Conservation (phyloP, 2,113 vertebrate species). For the Esox niger region DNA sequence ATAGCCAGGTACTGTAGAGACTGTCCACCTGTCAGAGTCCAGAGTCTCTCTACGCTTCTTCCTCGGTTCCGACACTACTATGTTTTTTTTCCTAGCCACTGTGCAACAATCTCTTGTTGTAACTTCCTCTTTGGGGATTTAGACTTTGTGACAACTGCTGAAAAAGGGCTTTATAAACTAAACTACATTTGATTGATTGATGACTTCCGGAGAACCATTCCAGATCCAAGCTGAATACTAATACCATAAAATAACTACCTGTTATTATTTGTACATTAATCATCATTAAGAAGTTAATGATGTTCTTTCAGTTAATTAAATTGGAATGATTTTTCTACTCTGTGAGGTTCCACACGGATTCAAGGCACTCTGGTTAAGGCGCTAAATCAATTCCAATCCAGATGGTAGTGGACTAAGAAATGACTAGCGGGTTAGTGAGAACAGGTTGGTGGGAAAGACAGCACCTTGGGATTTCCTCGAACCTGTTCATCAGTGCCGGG, state of each 20-base stretch:
- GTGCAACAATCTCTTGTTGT: no score
- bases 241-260: constrained; percentile 58
- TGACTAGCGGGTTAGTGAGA: constrained; percentile 13
- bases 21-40: no score
- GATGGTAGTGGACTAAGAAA: constrained; percentile 61
- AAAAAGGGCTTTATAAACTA: no score
- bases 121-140: no score
- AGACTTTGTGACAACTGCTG: no score
- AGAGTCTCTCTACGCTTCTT: no score
- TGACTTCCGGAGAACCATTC: constrained; percentile 64
- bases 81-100: no score
- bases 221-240: constrained; percentile 50
- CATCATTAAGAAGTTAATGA: constrained; percentile 68
- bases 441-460: constrained; percentile 27
- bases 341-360: constrained; percentile 50
- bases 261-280: constrained; percentile 71
- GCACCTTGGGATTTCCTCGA: constrained; percentile 20
- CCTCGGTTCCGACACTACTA: no score
- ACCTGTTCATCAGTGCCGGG: not conserved
- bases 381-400: constrained; percentile 61
- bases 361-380: constrained; percentile 54
- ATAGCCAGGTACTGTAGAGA: no score
- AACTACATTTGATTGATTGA: no score
- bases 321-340: constrained; percentile 47
- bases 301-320: constrained; percentile 65